Evolutionary conservation across 1,140 invertebrate genomes (phyloP), one percentile per base, ranked within the genome.

Genomic region (Neodiprion fabricii): DNA sequence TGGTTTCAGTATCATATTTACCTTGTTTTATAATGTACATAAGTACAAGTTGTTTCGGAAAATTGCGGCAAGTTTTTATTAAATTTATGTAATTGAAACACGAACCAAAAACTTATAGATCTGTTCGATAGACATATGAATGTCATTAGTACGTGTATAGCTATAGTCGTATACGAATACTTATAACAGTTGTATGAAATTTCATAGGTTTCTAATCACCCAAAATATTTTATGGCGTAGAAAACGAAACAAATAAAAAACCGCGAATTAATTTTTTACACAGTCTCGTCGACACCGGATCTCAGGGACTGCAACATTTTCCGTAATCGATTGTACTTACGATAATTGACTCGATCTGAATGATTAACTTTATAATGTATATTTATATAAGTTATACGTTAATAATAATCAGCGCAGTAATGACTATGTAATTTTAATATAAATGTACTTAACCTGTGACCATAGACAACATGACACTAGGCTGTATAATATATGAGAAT

Each of bases 381-480:
- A 40, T 40, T 40, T 40, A 40, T 1, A 5, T 40, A 40, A 40
- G 28, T 40, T 40, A 40, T 40, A 40, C 28, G 28, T 40, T 40
- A 40, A 40, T 61, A 61, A 14, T 61, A 17, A 61, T 61, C n/a
- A 61, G 53, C n/a, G 11, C 53, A 61, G 3, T 14, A 65, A 73
- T 67, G 72, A 53, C 72, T 73, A 73, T 73, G 72, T 73, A 73
- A 23, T 73, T 73, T 73, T 14, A 61, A 61, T 61, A 5, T 5
- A 12, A 12, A 48, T 47, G 14, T 47, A 61, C 21, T 71, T 70
- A 67, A 71, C 28, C 50, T 40, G 49, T 70, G 74, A 75, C 70
- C 50, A 50, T 71, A 66, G 68, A 69, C 69, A 75, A 75, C 78
- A 78, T 72, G 74, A 76, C 75, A 80, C 47, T 77, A 77, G 79